phyloP scores from a whole-genome alignment of 2,113 vertebrate genomes.

The Semicossyphus pulcher region DNA sequence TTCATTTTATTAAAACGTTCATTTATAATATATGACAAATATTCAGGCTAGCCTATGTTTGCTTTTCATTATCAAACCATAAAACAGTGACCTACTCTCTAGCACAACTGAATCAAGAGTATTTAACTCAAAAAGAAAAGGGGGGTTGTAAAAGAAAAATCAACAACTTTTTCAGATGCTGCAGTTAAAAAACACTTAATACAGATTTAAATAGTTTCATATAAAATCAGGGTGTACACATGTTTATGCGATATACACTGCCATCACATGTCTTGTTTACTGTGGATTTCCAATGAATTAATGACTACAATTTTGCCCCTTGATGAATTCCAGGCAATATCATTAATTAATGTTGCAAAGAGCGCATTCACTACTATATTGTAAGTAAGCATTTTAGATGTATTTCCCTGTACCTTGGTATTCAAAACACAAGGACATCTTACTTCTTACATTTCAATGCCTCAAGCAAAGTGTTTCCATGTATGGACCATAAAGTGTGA shows the following conservation, averaged over 20 bases:
- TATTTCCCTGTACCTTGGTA: background rate
- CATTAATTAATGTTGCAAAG: conserved; percentile 5
- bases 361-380: conserved; percentile 1
- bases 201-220: background rate
- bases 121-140: conserved; percentile 45
- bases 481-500: conserved; percentile 42
- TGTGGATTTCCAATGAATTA: conserved; percentile 4
- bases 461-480: conserved; percentile 21
- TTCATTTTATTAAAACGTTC: conserved; percentile 82
- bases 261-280: background rate
- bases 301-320: background rate
- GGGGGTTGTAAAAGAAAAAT: conserved; percentile 48
- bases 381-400: background rate
- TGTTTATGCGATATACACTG: background rate
- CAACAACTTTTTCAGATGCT: conserved; percentile 26
- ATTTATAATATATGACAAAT: conserved; percentile 78
- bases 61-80: conserved; percentile 63
- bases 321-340: conserved; percentile 4
- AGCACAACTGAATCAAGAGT: conserved; percentile 49
- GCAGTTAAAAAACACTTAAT: conserved; percentile 29
- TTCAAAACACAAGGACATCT: conserved; percentile 12
- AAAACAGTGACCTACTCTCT: conserved; percentile 51
- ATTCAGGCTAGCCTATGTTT: conserved; percentile 56
- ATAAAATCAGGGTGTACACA: conserved; percentile 11
- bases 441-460: conserved; percentile 9